Conservation (phyloP, 2,888 invertebrate species). For the Cremastinae sp. region DNA sequence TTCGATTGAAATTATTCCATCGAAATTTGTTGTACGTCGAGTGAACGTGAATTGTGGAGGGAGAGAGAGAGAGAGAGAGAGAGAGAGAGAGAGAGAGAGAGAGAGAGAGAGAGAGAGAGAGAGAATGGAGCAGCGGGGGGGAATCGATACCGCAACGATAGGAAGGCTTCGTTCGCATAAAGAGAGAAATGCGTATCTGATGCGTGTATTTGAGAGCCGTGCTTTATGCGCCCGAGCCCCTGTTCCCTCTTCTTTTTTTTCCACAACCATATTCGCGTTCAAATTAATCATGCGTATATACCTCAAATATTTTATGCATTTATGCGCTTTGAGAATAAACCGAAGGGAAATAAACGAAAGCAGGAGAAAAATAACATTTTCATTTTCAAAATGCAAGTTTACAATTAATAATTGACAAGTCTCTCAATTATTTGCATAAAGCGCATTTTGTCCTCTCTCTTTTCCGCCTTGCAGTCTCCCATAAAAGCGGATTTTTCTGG, state of each 20-base stretch:
- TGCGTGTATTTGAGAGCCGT: slow-evolving; percentile 7
- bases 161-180: slow-evolving; percentile 27
- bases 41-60: slow-evolving; percentile 40
- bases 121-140: too few relatives aligned
- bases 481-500: too few relatives aligned
- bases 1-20: slow-evolving; percentile 51
- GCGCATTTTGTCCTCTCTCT: too few relatives aligned
- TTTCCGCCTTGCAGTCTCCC: too few relatives aligned
- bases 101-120: too few relatives aligned
- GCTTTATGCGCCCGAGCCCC: not conserved
- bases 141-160: slow-evolving; percentile 23
- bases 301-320: not conserved
- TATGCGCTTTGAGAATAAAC: not conserved
- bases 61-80: not conserved
- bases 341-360: not conserved
- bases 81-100: too few relatives aligned
- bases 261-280: slow-evolving; percentile 13
- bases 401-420: too few relatives aligned
- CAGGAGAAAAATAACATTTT: not conserved
- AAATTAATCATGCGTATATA: slow-evolving; percentile 2
- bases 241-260: slow-evolving; percentile 10
- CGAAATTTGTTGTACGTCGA: slow-evolving; percentile 47
- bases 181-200: slow-evolving; percentile 29
- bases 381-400: not conserved
- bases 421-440: too few relatives aligned